Percentiles rank a stretch among this genome's conserved stretches.
Conservation (phyloP, 1,140 invertebrate genomes). For the Leptinotarsa texana region DNA sequence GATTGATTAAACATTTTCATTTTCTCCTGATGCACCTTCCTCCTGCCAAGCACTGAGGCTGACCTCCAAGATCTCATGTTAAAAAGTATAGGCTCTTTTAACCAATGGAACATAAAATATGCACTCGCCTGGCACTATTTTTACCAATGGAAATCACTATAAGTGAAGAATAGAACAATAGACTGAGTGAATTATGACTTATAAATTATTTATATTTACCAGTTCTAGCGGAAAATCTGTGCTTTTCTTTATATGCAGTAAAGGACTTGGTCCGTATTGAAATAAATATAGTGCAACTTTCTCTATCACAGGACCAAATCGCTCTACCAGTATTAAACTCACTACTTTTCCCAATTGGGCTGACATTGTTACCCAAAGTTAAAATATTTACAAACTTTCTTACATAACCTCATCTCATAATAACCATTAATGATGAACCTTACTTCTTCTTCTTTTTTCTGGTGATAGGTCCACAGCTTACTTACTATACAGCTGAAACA, state of each 20-base stretch:
- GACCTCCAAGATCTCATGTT: neutral
- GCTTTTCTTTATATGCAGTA: conserved; percentile 63
- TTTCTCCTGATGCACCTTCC: conserved; percentile 16
- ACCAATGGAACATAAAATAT: too few relatives aligned
- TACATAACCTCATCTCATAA: too few relatives aligned
- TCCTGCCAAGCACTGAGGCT: neutral
- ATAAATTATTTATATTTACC: conserved; percentile 57
- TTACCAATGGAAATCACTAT: conserved; percentile 25
- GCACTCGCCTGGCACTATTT: too few relatives aligned
- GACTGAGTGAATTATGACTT: conserved; percentile 31
- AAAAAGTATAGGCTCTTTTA: neutral
- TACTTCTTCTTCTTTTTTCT: too few relatives aligned
- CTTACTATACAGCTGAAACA: too few relatives aligned
- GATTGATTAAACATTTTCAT: conserved; percentile 2
- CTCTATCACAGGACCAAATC: conserved; percentile 75
- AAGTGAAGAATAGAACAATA: conserved; percentile 11
- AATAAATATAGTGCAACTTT: conserved; percentile 69
- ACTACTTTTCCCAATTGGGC: conserved; percentile 67
- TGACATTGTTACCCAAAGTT: conserved; percentile 60
- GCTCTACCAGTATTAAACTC: conserved; percentile 69
- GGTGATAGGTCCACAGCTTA: too few relatives aligned
- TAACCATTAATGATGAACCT: too few relatives aligned
- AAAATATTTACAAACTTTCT: too few relatives aligned
- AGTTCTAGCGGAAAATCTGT: conserved; percentile 64
- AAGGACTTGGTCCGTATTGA: conserved; percentile 65